Evolutionary conservation across 2,113 vertebrate species (phyloP), one percentile per base, ranked within the genome.

Genomic region (Hippocampus guttulatus): DNA sequence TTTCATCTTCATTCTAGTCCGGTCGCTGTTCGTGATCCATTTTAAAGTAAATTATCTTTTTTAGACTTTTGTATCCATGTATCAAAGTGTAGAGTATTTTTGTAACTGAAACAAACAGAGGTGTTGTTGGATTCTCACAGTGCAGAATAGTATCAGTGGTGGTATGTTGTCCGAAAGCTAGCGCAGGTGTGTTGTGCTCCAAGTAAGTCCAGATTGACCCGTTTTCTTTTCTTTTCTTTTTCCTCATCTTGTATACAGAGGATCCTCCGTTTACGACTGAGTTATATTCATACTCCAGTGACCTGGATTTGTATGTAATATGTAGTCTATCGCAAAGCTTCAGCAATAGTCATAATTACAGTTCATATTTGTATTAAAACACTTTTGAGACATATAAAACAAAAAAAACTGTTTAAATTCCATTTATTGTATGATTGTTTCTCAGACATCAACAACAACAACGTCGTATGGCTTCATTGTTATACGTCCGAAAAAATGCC

Each of bases 31-130:
- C 75, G 78, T 84, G 75, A 87, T 89, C 85, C 86, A 88, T 89
- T 91, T 88, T 88, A 80, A 86, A 88, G 75, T 85, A 84, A 86
- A 77, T 85, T 84, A 83, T 86, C 80, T 85, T 89, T 87, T 89
- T 78, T 84, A 84, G 85, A 85, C 84, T 88, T 87, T 92, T 88
- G 81, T 90, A 89, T 85, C 84, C 83, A 88, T 88, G 80, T 84
- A 87, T 91, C 87, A 84, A 88, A 91, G 85, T 84, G 84, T 90
- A 91, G 88, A 91, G 85, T 92, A 91, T 93, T 91, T 93, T 92
- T 91, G 83, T 92, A 68, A 65, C 38, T 45, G 25, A 80, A 86
- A 87, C 5, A 30, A 27, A 58, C 5, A 58, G 33, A 58, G 57
- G 55, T 57, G 55, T 58, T 61, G 6, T 84, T 70, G 88, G 88